Evolutionary conservation across 2,888 invertebrate genomes (phyloP).

Genomic region (Metellina segmentata): DNA sequence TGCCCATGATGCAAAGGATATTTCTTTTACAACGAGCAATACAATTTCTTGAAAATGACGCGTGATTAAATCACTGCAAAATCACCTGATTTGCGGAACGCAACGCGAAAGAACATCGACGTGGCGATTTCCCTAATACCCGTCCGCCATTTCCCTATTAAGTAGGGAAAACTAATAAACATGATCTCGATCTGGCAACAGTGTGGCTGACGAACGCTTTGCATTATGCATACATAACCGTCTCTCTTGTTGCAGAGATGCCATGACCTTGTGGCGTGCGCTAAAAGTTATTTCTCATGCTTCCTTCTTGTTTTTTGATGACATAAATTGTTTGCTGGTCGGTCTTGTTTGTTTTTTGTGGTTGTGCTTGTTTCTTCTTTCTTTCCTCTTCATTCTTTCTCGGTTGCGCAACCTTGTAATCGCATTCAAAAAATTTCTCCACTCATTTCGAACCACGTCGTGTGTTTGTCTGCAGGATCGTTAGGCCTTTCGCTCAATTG

Average conservation of each 20-base stretch:
- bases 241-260: conserved; percentile 24
- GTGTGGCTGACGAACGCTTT: conserved; percentile 55
- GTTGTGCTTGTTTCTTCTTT: conserved; percentile 57
- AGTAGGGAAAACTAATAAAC: conserved; percentile 23
- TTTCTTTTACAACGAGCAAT: too few relatives aligned
- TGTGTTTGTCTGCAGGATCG: conserved; percentile 32
- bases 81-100: background rate
- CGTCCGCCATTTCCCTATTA: conserved; percentile 57
- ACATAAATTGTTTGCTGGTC: conserved; percentile 76
- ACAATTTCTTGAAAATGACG: background rate
- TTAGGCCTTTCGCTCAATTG: conserved; percentile 48
- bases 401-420: conserved; percentile 62
- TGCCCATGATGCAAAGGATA: too few relatives aligned
- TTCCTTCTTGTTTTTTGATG: conserved; percentile 75
- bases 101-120: background rate
- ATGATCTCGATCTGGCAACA: conserved; percentile 54
- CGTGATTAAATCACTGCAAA: background rate
- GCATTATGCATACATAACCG: conserved; percentile 69
- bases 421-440: conserved; percentile 62
- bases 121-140: conserved; percentile 29
- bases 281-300: conserved; percentile 75
- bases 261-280: conserved; percentile 72
- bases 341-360: conserved; percentile 72
- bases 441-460: background rate
- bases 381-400: conserved; percentile 34